phyloP scores from a whole-genome alignment of 2,888 invertebrate species.

The Atrina japonica region DNA sequence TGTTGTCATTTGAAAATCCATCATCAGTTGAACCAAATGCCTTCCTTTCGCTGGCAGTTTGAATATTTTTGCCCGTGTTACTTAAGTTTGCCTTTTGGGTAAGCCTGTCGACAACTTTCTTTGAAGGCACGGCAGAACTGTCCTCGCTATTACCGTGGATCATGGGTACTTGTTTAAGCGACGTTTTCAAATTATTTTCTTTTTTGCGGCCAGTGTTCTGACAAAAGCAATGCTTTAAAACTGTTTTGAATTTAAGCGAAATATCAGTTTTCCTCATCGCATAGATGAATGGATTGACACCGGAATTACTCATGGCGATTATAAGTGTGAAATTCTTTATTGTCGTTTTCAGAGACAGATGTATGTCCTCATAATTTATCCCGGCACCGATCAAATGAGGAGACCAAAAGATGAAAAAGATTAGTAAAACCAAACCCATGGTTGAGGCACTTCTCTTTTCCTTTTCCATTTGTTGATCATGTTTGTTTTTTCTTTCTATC shows the following conservation, averaged over 20 bases:
- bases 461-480: neutral
- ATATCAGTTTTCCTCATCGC: neutral
- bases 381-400: constrained; percentile 14
- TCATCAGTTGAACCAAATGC: too few relatives aligned
- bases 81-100: too few relatives aligned
- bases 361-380: neutral
- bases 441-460: constrained; percentile 15
- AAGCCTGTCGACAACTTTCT: too few relatives aligned
- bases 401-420: constrained; percentile 37
- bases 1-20: too few relatives aligned
- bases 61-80: too few relatives aligned
- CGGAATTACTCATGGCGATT: neutral
- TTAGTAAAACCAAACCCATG: constrained; percentile 26
- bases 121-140: too few relatives aligned
- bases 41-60: too few relatives aligned
- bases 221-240: too few relatives aligned
- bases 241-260: neutral
- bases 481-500: neutral
- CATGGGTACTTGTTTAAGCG: too few relatives aligned
- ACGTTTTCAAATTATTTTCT: too few relatives aligned
- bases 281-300: neutral
- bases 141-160: too few relatives aligned
- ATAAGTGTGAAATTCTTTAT: neutral
- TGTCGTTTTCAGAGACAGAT: neutral
- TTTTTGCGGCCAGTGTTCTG: too few relatives aligned